Evolutionary conservation across 2,888 invertebrate genomes (phyloP), one percentile per base, ranked within the genome.

Genomic region (Lycia hirtaria): DNA sequence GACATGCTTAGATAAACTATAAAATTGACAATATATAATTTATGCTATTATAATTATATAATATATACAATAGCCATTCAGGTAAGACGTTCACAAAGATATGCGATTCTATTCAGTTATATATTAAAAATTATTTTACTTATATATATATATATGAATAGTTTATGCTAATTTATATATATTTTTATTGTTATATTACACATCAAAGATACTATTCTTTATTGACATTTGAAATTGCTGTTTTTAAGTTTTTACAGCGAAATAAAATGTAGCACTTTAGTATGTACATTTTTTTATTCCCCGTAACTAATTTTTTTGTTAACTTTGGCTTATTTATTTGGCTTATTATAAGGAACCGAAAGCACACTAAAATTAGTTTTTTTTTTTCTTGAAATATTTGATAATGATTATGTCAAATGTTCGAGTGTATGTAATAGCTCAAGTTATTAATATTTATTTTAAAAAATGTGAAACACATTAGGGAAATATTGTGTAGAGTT

Each of bases 271-370:
- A 73, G 69, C 65, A 55, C 63, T 62, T 65, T 67, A 67, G 51
- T 71, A 70, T 65, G 48, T 64, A 67, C 62, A 61, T 33, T 35
- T 38, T 59, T 67, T 56, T 52, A 52, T 47, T 62, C 63, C 67
- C 60, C 12, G 58, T 62, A 57, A 56, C 58, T 64, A 67, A 62
- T 69, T 66, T 65, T 65, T 68, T 73, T 74, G n/a, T 74, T 76
- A 80, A 83, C 85, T 90, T 90, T 89, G 90, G 88, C 89, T 85
- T 83, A 76, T 69, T 60, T 81, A 77, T 90, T 89, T 89, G 89
- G 88, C 89, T 81, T 85, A 80, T n/a, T 77, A 78, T 71, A 72
- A 80, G 75, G 76, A 73, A 78, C 72, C 68, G 72, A 72, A 77
- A 68, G 60, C 74, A 58, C 51, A 60, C 57, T 48, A 61, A 54